Percentiles rank a stretch among this genome's conserved stretches.
Conservation (phyloP, 2,113 vertebrate genomes). For the Antigone vipio region DNA sequence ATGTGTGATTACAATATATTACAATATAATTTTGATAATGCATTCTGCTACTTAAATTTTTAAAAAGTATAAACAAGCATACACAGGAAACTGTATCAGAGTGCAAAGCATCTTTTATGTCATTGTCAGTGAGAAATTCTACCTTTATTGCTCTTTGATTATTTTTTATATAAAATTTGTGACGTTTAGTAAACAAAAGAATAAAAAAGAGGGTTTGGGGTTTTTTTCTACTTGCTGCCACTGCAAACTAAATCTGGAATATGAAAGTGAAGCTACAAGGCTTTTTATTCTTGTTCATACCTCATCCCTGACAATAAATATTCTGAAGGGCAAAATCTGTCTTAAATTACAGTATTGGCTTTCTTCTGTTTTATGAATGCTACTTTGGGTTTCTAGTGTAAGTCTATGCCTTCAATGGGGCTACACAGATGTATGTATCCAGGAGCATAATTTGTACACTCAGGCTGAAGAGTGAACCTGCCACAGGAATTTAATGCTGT, state of each 20-base stretch:
- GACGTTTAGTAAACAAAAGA: background rate
- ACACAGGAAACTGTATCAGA: background rate
- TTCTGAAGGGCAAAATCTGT: background rate
- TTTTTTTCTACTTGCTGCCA: background rate
- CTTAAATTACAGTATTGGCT: conserved; percentile 37
- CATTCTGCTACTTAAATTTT: background rate
- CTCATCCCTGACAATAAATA: background rate
- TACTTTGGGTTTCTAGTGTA: background rate
- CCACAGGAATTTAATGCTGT: conserved; percentile 42
- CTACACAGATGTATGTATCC: background rate
- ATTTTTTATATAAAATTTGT: background rate
- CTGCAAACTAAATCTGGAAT: background rate
- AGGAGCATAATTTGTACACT: conserved; percentile 14
- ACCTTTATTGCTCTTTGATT: background rate
- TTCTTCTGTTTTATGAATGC: conserved; percentile 20
- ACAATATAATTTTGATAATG: background rate
- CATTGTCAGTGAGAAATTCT: background rate
- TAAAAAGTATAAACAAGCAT: background rate
- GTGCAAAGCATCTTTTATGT: background rate
- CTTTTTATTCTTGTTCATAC: background rate
- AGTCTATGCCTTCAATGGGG: background rate
- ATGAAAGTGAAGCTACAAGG: background rate
- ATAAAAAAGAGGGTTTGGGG: background rate
- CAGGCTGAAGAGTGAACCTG: conserved; percentile 35
- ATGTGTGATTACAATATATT: background rate